phyloP scores from a whole-genome alignment of 1,140 invertebrate genomes.

The Rhagoletis zephyria region DNA sequence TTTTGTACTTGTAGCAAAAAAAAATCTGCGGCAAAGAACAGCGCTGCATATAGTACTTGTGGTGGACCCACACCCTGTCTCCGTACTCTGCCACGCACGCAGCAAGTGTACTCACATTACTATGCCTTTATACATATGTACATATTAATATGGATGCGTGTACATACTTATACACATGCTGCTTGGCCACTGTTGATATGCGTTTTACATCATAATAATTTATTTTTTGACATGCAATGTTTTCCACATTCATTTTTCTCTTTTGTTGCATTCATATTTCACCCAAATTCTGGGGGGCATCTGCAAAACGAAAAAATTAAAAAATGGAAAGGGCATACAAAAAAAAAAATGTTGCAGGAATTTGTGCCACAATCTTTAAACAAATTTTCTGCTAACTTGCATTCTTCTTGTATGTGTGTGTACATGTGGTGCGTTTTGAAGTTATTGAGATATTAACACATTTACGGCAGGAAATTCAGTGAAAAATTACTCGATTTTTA shows the following conservation, averaged over 20 bases:
- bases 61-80: not conserved
- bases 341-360: slow-evolving; percentile 1
- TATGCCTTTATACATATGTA: not conserved
- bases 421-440: not conserved
- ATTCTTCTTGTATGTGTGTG: not conserved
- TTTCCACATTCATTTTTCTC: slow-evolving; percentile 35
- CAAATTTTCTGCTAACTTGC: not conserved
- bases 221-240: slow-evolving; percentile 45
- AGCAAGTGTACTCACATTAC: too few species aligned
- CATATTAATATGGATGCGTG: not conserved
- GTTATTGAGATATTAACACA: not conserved
- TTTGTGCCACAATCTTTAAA: slow-evolving; percentile 12
- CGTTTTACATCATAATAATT: slow-evolving; percentile 26
- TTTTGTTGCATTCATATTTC: slow-evolving; percentile 38
- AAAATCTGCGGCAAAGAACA: slow-evolving; percentile 38
- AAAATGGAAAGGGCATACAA: not conserved
- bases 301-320: not conserved
- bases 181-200: not conserved
- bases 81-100: not conserved
- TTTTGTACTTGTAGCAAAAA: not conserved
- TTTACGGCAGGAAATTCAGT: slow-evolving; percentile 19
- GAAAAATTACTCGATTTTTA: slow-evolving; percentile 44
- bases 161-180: not conserved
- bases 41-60: not conserved
- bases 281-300: not conserved